phyloP scores from a whole-genome alignment of 1,140 invertebrate species.

The honey bee (Apis mellifera) region DNA sequence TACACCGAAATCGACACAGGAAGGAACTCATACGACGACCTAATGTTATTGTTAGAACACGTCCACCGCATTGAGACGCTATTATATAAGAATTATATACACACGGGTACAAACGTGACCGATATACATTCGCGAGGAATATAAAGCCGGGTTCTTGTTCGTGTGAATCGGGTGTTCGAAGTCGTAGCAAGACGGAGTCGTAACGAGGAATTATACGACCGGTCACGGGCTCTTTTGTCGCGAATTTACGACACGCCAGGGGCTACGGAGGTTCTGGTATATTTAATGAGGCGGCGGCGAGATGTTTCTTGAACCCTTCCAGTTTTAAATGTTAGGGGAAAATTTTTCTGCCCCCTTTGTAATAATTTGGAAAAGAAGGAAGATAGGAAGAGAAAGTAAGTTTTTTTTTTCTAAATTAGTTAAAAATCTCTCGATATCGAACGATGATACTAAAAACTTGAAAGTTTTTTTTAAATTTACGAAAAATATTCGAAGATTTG shows the following conservation, averaged over 20 bases:
- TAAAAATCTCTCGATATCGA: no score
- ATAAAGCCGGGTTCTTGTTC: slow-evolving; percentile 10
- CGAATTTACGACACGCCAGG: not conserved
- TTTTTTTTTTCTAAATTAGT: no score
- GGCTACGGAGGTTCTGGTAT: not conserved
- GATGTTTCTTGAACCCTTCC: no score
- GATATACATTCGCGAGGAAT: slow-evolving; percentile 1
- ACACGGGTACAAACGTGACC: not conserved
- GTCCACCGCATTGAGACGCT: not conserved
- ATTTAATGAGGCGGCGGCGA: not conserved
- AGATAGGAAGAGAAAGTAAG: no score
- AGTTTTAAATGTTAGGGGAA: no score
- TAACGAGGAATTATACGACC: slow-evolving; percentile 24
- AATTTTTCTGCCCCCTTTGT: no score
- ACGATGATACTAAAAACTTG: no score
- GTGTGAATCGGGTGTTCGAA: slow-evolving; percentile 31
- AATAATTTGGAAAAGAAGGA: no score
- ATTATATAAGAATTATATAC: slow-evolving; percentile 32
- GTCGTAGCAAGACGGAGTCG: slow-evolving; percentile 9
- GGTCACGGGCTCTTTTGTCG: not conserved
- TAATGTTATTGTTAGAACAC: slow-evolving; percentile 12
- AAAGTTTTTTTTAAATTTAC: no score
- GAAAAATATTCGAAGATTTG: no score
- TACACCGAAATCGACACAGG: not conserved
- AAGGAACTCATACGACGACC: not conserved